phyloP scores from a whole-genome alignment of 2,797 vertebrate species.

The Varecia variegata region DNA sequence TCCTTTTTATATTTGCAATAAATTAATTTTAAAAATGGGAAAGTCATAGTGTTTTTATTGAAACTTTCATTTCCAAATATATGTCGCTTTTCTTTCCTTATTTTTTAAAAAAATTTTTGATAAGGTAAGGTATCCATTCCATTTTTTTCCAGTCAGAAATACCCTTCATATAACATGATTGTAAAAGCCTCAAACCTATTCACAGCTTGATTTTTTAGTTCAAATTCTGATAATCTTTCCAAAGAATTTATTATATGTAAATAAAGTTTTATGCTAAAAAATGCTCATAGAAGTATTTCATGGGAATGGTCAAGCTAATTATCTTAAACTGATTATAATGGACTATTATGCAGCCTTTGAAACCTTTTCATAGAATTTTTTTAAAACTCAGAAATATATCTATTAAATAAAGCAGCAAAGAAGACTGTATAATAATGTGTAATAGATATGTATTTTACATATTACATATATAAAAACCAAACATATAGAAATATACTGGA shows the following conservation, averaged over 20 bases:
- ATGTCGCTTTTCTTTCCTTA: background rate
- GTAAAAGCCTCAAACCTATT: background rate
- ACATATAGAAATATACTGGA: background rate
- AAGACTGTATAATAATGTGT: background rate
- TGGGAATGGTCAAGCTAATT: background rate
- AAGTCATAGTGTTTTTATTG: background rate
- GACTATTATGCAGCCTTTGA: background rate
- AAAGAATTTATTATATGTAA: background rate
- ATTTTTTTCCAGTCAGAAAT: background rate
- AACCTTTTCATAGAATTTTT: background rate
- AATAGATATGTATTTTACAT: background rate
- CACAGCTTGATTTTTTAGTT: background rate
- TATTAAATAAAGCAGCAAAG: background rate
- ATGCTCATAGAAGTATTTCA: background rate
- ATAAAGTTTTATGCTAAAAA: background rate
- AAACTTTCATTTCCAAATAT: background rate
- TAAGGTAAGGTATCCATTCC: background rate
- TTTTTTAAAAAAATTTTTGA: background rate
- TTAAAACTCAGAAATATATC: background rate
- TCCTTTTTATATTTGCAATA: background rate
- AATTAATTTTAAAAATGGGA: background rate
- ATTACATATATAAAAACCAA: background rate
- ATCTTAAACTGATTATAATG: background rate
- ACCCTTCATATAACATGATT: background rate
- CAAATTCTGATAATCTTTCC: background rate